Evolutionary conservation across 2,113 vertebrate genomes (phyloP).

Genomic region (Martes martes): DNA sequence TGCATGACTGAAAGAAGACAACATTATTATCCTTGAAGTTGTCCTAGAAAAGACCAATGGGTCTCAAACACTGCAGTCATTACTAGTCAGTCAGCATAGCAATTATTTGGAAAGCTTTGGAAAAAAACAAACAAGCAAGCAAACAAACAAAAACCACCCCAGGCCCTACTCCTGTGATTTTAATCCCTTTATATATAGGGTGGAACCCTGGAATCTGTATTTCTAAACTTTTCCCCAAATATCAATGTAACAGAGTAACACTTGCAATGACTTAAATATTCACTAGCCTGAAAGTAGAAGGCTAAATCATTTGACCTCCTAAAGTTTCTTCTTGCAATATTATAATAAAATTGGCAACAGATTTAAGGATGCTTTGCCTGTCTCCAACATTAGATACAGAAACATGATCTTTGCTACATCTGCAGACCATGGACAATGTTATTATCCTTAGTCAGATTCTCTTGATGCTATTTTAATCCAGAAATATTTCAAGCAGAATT

Average conservation of each 20-base stretch:
- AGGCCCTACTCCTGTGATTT: not conserved
- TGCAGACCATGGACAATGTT: not conserved
- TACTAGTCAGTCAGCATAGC: not conserved
- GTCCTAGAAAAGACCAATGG: not conserved
- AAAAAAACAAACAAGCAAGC: not conserved
- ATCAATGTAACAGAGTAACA: not conserved
- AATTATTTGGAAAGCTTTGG: not conserved
- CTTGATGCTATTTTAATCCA: not conserved
- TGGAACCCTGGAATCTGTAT: not conserved
- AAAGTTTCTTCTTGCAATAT: not conserved
- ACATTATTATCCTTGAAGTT: not conserved
- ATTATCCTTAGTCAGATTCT: not conserved
- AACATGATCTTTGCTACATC: not conserved
- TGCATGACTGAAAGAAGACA: not conserved
- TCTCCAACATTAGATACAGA: not conserved
- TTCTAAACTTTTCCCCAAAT: not conserved
- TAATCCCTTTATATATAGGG: not conserved
- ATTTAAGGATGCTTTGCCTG: not conserved
- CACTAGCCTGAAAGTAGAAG: not conserved
- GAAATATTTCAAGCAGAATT: not conserved
- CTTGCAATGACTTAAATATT: not conserved
- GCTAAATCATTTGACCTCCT: not conserved
- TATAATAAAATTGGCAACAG: not conserved
- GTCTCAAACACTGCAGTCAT: not conserved
- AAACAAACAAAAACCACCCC: not conserved